phyloP scores from a whole-genome alignment of 2,888 invertebrate species.

The Calameuta filiformis region DNA sequence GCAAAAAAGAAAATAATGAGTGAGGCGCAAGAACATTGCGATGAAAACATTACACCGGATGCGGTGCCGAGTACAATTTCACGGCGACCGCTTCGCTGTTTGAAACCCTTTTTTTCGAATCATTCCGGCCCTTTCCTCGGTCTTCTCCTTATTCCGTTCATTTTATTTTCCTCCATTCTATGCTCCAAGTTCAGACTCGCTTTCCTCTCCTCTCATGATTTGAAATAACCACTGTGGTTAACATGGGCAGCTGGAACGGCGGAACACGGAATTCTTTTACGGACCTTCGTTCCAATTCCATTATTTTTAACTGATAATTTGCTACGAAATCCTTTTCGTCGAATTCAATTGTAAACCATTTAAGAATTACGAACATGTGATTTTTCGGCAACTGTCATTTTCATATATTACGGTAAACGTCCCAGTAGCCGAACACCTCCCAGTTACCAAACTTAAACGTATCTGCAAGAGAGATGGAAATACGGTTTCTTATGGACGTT shows the following conservation, averaged over 20 bases:
- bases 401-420: neutral
- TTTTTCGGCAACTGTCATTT: neutral
- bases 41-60: constrained; percentile 24
- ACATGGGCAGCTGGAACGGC: neutral
- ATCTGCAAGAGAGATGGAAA: too few relatives aligned
- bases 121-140: neutral
- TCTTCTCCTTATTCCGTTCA: neutral
- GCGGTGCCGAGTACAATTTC: constrained; percentile 7
- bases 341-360: neutral
- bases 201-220: neutral
- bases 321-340: neutral
- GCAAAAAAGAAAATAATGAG: neutral
- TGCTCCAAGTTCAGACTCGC: neutral
- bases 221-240: neutral
- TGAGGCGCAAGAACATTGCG: constrained; percentile 21
- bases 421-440: too few relatives aligned
- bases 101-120: neutral
- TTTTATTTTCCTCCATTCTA: neutral
- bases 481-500: too few relatives aligned
- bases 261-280: neutral
- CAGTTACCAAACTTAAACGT: too few relatives aligned
- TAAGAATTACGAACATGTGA: neutral
- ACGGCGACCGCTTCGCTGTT: neutral
- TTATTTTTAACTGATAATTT: neutral
- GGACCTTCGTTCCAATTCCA: neutral